Conservation (phyloP, 1,140 invertebrate genomes). For the Cephus cinctus region DNA sequence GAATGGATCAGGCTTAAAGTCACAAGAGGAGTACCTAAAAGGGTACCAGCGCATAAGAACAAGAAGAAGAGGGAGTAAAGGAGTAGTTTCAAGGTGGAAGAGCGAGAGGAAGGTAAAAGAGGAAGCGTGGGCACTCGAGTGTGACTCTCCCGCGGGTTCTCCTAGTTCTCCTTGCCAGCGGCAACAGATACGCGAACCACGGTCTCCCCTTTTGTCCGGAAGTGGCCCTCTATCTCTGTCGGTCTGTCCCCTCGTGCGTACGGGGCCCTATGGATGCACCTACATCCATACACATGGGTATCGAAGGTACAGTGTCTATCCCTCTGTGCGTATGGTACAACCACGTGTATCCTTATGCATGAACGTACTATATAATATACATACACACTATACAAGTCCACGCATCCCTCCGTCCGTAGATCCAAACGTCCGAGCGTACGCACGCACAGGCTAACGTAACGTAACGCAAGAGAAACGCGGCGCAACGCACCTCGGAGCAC, state of each 20-base stretch:
- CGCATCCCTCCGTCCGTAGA: not conserved
- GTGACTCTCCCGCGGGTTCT: constrained; percentile 54
- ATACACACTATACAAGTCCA: not conserved
- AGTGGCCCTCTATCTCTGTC: constrained; percentile 56
- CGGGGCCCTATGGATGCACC: too few species aligned
- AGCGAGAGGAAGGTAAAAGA: constrained; percentile 45
- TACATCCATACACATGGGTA: too few species aligned
- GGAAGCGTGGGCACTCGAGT: constrained; percentile 55
- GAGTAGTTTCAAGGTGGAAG: constrained; percentile 30
- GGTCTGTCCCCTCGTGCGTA: constrained; percentile 49
- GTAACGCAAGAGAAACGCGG: not conserved
- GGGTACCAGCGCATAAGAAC: constrained; percentile 9
- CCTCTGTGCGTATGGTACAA: too few species aligned
- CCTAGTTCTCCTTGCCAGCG: too few species aligned
- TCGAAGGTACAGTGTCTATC: too few species aligned
- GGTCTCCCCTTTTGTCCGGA: constrained; percentile 48
- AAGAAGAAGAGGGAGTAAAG: constrained; percentile 21
- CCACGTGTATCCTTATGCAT: too few species aligned
- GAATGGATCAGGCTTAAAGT: too few species aligned
- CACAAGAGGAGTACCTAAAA: too few species aligned
- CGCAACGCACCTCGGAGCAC: not conserved
- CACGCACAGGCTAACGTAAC: not conserved
- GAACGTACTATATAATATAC: too few species aligned
- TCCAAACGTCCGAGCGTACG: too few species aligned
- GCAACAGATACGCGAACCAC: constrained; percentile 29